Conservation (phyloP, 2,888 invertebrate genomes). For the Scaptomyza reducta region DNA sequence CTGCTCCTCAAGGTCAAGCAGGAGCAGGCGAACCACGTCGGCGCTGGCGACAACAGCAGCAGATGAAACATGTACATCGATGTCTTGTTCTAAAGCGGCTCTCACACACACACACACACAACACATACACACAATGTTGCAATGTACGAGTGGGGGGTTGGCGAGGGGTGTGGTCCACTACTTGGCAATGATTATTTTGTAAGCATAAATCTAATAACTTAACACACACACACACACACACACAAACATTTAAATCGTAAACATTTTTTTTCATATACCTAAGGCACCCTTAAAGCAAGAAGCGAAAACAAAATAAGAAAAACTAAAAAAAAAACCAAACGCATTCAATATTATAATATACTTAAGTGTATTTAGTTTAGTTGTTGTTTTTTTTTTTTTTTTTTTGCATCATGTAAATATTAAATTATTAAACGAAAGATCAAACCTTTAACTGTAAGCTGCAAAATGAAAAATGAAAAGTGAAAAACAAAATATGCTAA, state of each 20-base stretch:
- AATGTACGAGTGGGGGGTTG: background rate
- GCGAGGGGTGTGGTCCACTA: slow-evolving; percentile 13
- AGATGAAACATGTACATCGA: slow-evolving; percentile 83
- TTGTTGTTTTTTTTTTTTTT: slow-evolving; percentile 31
- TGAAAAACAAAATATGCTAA: slow-evolving; percentile 55
- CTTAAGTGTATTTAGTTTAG: slow-evolving; percentile 25
- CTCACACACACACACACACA: background rate
- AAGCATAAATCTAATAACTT: slow-evolving; percentile 46
- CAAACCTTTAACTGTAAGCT: slow-evolving; percentile 27
- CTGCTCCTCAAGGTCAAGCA: slow-evolving; percentile 72
- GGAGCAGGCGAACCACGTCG: slow-evolving; percentile 55
- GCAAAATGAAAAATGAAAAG: slow-evolving; percentile 15
- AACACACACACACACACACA: slow-evolving; percentile 12
- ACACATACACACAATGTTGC: background rate
- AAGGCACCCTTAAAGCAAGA: slow-evolving; percentile 41
- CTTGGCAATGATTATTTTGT: slow-evolving; percentile 52
- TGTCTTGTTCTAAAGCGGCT: slow-evolving; percentile 74
- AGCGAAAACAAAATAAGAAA: slow-evolving; percentile 16
- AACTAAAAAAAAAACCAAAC: slow-evolving; percentile 7
- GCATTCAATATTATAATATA: slow-evolving; percentile 15
- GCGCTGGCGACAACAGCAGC: slow-evolving; percentile 48
- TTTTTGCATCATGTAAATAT: slow-evolving; percentile 52
- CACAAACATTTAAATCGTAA: slow-evolving; percentile 8
- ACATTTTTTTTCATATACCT: slow-evolving; percentile 61
- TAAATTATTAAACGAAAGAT: slow-evolving; percentile 41